Percentiles rank a stretch among this genome's conserved stretches.
Conservation (phyloP, 2,113 vertebrate species). For the Callionymus lyra region DNA sequence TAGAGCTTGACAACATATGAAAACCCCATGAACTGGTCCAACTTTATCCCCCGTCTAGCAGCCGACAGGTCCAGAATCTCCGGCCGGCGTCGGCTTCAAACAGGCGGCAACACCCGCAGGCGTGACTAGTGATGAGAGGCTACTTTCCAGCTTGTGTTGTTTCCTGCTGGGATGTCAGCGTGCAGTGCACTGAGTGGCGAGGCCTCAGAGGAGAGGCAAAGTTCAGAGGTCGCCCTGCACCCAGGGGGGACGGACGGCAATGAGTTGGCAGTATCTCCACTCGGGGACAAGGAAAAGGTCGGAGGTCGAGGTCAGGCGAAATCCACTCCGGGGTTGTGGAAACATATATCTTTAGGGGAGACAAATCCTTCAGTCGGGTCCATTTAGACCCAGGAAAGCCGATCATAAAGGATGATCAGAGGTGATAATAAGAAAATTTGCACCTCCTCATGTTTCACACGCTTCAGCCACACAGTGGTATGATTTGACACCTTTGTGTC, state of each 20-base stretch:
- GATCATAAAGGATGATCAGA: too few relatives aligned
- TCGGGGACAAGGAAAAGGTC: constrained; percentile 47
- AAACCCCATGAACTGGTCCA: too few relatives aligned
- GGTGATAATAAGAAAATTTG: too few relatives aligned
- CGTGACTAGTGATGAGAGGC: constrained; percentile 27
- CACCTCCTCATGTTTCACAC: too few relatives aligned
- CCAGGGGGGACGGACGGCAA: constrained; percentile 43
- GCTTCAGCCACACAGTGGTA: too few relatives aligned
- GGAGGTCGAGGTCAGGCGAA: constrained; percentile 55
- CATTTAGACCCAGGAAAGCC: too few relatives aligned
- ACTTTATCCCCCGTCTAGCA: constrained; percentile 16
- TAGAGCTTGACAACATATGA: neutral
- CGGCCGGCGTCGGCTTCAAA: constrained; percentile 15
- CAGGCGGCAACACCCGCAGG: constrained; percentile 11
- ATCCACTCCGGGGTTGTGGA: constrained; percentile 27
- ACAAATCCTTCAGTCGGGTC: too few relatives aligned
- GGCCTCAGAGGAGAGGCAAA: constrained; percentile 45
- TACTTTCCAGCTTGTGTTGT: constrained; percentile 49
- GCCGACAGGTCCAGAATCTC: constrained; percentile 12
- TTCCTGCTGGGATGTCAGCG: constrained; percentile 43
- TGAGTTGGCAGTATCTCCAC: constrained; percentile 29
- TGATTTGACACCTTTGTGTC: too few relatives aligned
- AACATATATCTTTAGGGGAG: too few relatives aligned
- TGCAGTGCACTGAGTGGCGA: too few relatives aligned
- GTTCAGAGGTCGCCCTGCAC: constrained; percentile 55